These are phyloP conservation scores for Chironomus striatipennis DNA, from an alignment of 1,140 invertebrate genomes.

Conservation along the genomic window DNA sequence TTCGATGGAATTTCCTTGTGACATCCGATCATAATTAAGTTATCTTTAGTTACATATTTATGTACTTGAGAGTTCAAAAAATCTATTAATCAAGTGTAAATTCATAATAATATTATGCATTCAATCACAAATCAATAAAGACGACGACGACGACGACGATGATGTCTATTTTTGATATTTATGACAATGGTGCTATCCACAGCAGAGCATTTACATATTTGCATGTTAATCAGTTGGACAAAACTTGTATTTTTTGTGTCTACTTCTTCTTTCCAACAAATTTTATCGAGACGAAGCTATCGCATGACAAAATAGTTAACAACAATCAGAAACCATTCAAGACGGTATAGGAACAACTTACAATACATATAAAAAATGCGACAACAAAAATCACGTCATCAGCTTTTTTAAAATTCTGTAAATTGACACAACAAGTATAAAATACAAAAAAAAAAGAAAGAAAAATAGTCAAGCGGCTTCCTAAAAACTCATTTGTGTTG, in stretches of 20 bases:
- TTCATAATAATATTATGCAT: background rate
- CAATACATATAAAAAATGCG: no score
- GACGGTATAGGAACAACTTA: no score
- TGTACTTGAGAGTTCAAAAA: background rate
- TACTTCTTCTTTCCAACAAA: no score
- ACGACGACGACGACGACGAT: no score
- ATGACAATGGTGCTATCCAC: background rate
- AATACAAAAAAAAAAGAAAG: background rate
- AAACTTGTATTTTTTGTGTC: background rate
- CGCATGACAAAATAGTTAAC: background rate
- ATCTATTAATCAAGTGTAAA: background rate
- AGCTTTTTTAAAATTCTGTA: slow-evolving; percentile 6
- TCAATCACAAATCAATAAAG: background rate
- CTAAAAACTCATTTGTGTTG: background rate
- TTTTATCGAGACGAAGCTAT: background rate
- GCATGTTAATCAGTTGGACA: background rate
- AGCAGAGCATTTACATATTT: background rate
- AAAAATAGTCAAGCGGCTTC: background rate
- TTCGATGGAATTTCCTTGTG: background rate
- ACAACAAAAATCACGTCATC: background rate
- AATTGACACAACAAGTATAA: background rate
- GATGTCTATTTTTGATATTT: no score
- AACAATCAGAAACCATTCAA: background rate
- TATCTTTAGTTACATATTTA: background rate
- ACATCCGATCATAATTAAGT: background rate